Conservation (phyloP, 1,140 invertebrate species). For the Atta texana region DNA sequence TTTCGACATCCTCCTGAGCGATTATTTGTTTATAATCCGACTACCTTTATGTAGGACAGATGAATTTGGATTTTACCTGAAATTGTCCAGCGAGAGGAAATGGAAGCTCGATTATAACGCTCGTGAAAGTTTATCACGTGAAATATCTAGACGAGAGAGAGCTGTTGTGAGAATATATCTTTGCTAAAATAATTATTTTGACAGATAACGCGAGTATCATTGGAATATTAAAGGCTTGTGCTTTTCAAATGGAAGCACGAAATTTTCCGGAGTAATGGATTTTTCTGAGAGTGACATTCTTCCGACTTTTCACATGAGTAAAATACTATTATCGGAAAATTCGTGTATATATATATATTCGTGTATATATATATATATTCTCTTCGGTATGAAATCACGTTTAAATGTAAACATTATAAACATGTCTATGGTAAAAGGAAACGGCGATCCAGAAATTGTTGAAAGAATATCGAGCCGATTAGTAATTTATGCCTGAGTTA, state of each 20-base stretch:
- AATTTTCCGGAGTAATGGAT: not conserved
- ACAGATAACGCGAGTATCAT: not conserved
- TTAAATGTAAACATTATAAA: slow-evolving; percentile 15
- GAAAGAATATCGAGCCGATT: slow-evolving; percentile 67
- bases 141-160: not conserved
- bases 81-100: not conserved
- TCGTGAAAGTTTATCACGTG: not conserved
- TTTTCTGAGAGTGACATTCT: not conserved
- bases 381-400: not conserved
- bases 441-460: slow-evolving; percentile 61
- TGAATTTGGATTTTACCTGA: not conserved
- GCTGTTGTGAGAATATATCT: not conserved
- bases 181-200: not conserved
- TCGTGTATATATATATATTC: not conserved
- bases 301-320: slow-evolving; percentile 1
- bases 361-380: not conserved
- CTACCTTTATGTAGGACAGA: not conserved
- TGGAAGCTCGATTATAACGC: not conserved
- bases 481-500: slow-evolving; percentile 54
- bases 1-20: slow-evolving; percentile 10
- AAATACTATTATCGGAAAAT: slow-evolving; percentile 55
- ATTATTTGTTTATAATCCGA: slow-evolving; percentile 11
- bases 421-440: slow-evolving; percentile 19
- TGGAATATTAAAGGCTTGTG: not conserved
- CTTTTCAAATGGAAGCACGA: not conserved